Percentiles rank a stretch among this genome's conserved stretches.
Evolutionary conservation across 1,140 invertebrate species (phyloP).

Genomic region (Euura lappo): DNA sequence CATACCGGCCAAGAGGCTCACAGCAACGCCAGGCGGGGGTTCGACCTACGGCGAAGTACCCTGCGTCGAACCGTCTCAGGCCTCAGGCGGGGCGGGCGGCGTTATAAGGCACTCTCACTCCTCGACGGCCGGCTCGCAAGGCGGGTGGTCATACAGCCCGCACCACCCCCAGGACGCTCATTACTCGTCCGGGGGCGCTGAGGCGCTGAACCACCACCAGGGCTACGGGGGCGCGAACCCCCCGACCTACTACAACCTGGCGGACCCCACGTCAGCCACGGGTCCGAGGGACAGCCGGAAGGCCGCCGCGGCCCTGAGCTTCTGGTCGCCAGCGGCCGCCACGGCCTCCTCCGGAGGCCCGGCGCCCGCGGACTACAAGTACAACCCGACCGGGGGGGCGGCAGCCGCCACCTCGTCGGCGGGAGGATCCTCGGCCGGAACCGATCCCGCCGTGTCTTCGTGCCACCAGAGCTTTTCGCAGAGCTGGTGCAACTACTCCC

Average conservation of each 20-base stretch:
- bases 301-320: slow-evolving; percentile 64
- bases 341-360: slow-evolving; percentile 55
- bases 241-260: slow-evolving; percentile 81
- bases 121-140: slow-evolving; percentile 69
- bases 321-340: slow-evolving; percentile 72
- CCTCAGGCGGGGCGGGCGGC: slow-evolving; percentile 51
- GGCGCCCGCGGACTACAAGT: slow-evolving; percentile 65
- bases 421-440: slow-evolving; percentile 69
- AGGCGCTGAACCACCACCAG: slow-evolving; percentile 73
- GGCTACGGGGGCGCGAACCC: slow-evolving; percentile 67
- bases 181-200: slow-evolving; percentile 53
- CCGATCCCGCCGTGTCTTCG: slow-evolving; percentile 63
- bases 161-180: slow-evolving; percentile 60
- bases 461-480: slow-evolving; percentile 78
- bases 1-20: slow-evolving; percentile 81
- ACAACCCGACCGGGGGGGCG: slow-evolving; percentile 56
- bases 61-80: slow-evolving; percentile 62
- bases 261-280: slow-evolving; percentile 63
- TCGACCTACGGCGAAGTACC: slow-evolving; percentile 65
- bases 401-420: slow-evolving; percentile 64
- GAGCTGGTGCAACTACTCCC: slow-evolving; percentile 76
- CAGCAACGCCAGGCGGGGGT: slow-evolving; percentile 52
- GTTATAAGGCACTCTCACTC: slow-evolving; percentile 79
- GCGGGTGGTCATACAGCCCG: slow-evolving; percentile 57
- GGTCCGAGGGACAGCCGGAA: slow-evolving; percentile 66